Percentiles rank a stretch among this genome's conserved stretches.
Evolutionary conservation across 1,140 invertebrate genomes (phyloP).

Genomic region (Hypsibius dujardini): DNA sequence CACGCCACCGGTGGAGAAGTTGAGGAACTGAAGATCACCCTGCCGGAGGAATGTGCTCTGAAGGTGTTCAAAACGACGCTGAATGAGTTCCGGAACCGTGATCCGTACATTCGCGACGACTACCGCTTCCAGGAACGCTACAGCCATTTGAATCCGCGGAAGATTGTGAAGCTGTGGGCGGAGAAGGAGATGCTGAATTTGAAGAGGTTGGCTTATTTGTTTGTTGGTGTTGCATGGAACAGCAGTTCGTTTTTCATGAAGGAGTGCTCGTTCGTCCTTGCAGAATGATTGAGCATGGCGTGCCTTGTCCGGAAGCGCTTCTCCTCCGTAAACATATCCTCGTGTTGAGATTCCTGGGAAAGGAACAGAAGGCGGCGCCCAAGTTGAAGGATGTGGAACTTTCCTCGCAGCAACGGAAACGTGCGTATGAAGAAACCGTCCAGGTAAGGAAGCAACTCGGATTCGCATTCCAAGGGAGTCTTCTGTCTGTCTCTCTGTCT

Average conservation of each 20-base stretch:
- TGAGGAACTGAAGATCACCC: slow-evolving; percentile 24
- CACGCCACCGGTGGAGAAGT: slow-evolving; percentile 44
- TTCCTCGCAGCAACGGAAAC: slow-evolving; percentile 32
- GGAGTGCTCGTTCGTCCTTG: too few relatives aligned
- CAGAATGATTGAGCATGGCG: slow-evolving; percentile 31
- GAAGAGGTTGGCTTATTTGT: slow-evolving; percentile 41
- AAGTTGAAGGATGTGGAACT: slow-evolving; percentile 59
- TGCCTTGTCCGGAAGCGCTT: slow-evolving; percentile 63
- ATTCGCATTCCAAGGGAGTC: too few relatives aligned
- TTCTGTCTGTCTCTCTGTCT: too few relatives aligned
- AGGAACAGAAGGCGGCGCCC: slow-evolving; percentile 52
- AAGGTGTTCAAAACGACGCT: slow-evolving; percentile 84
- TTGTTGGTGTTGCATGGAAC: too few relatives aligned
- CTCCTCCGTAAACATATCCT: slow-evolving; percentile 64
- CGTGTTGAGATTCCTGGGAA: slow-evolving; percentile 72
- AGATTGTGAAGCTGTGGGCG: slow-evolving; percentile 71
- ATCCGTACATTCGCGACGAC: slow-evolving; percentile 73
- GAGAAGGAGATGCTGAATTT: slow-evolving; percentile 82
- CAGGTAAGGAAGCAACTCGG: too few relatives aligned
- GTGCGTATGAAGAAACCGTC: slow-evolving; percentile 38
- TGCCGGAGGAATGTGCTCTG: slow-evolving; percentile 57
- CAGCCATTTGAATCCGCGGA: slow-evolving; percentile 51
- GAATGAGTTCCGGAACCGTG: slow-evolving; percentile 68
- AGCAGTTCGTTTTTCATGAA: too few relatives aligned
- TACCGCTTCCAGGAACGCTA: slow-evolving; percentile 56